Percentiles rank a stretch among this genome's conserved stretches.
These are phyloP conservation scores for Ochropleura leucogaster DNA, from an alignment of 2,888 invertebrate species.

Conservation along the genomic window DNA sequence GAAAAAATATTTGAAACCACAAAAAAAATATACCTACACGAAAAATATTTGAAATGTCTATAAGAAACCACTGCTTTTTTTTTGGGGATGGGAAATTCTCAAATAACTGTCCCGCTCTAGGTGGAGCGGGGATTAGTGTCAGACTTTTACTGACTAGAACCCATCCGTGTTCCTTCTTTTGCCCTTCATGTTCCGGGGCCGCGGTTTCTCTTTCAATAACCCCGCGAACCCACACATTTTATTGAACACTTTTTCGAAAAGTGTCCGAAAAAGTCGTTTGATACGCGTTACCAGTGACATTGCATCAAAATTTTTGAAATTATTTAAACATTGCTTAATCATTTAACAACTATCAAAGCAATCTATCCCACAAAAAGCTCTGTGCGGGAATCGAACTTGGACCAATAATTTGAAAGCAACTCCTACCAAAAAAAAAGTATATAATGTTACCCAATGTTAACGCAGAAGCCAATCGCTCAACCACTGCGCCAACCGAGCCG, in stretches of 20 bases:
- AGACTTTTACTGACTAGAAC: too few relatives aligned
- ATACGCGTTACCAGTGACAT: background rate
- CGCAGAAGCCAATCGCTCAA: conserved; percentile 26
- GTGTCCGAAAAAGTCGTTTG: background rate
- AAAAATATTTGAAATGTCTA: too few relatives aligned
- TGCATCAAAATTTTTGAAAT: background rate
- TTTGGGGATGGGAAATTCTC: too few relatives aligned
- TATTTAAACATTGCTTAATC: background rate
- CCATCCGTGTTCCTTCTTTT: too few relatives aligned
- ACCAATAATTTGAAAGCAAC: conserved; percentile 7
- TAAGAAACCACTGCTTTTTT: too few relatives aligned
- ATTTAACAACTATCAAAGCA: background rate
- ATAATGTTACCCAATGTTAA: conserved; percentile 28
- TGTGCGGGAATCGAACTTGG: conserved; percentile 23
- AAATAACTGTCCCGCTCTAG: too few relatives aligned
- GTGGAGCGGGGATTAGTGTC: too few relatives aligned
- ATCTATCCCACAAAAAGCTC: conserved; percentile 10
- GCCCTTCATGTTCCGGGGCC: too few relatives aligned
- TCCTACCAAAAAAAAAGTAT: conserved; percentile 14
- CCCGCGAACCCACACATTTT: background rate
- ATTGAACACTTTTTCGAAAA: background rate
- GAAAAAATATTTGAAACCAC: too few relatives aligned
- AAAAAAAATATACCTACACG: too few relatives aligned
- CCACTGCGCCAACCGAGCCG: conserved; percentile 32
- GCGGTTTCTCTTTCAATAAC: too few relatives aligned